Percentiles rank a stretch among this genome's conserved stretches.
Conservation (phyloP, 2,113 vertebrate genomes). For the Fregata magnificens region DNA sequence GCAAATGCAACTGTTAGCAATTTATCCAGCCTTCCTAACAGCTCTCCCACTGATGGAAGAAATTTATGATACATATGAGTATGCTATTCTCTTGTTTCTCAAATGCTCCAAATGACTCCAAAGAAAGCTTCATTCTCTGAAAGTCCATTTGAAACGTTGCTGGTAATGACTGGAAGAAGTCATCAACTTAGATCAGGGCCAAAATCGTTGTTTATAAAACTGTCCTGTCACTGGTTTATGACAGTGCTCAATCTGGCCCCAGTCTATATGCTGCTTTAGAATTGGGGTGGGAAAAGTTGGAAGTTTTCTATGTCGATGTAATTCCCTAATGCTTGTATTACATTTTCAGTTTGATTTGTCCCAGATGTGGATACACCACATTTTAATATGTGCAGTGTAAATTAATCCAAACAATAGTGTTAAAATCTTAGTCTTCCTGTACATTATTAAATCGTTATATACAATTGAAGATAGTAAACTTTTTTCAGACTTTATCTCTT, state of each 20-base stretch:
- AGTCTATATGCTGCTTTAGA: background rate
- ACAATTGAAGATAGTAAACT: background rate
- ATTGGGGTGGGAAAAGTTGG: background rate
- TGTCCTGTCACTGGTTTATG: background rate
- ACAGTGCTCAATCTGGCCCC: background rate
- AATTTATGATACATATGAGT: background rate
- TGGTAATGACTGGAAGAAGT: background rate
- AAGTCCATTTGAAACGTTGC: background rate
- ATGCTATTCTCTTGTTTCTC: background rate
- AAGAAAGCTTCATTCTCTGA: background rate
- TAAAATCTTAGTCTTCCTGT: background rate
- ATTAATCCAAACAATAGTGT: background rate
- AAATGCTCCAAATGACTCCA: background rate
- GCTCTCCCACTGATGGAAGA: background rate
- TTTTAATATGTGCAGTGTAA: background rate
- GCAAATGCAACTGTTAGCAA: background rate
- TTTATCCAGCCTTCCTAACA: background rate
- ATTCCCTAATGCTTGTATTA: background rate
- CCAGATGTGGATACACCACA: background rate
- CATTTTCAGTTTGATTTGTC: background rate
- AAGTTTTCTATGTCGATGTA: background rate
- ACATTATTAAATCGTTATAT: background rate
- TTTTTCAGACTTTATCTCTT: background rate
- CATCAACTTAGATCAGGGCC: background rate
- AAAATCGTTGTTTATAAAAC: background rate